phyloP scores from a whole-genome alignment of 2,113 vertebrate species.

The Noctilio leporinus region DNA sequence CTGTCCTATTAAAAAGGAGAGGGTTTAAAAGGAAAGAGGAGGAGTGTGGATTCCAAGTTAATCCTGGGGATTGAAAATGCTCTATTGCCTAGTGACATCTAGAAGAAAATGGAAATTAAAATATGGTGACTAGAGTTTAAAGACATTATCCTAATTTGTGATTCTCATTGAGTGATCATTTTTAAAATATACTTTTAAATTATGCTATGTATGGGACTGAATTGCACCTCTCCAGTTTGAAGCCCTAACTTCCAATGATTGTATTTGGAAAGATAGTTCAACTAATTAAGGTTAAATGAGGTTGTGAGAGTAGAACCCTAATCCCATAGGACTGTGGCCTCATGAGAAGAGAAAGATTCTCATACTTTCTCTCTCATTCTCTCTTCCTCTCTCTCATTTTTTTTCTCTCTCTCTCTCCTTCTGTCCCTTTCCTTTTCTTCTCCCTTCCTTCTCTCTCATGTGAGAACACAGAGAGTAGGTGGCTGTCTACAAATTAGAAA shows the following conservation, averaged over 20 bases:
- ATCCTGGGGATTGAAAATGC: neutral
- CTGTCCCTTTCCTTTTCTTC: neutral
- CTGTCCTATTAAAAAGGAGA: neutral
- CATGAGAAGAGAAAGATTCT: neutral
- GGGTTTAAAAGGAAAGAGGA: neutral
- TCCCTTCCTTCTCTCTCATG: neutral
- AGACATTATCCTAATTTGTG: neutral
- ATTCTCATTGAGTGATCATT: neutral
- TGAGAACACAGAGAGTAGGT: neutral
- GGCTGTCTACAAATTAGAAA: neutral
- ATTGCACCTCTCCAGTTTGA: neutral
- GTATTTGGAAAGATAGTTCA: neutral
- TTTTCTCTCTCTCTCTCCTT: neutral
- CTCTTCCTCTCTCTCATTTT: neutral
- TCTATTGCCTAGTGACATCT: neutral
- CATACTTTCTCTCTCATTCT: neutral
- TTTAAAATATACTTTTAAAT: conserved; percentile 6
- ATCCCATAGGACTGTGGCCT: neutral
- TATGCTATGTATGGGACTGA: neutral
- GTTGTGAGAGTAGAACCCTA: neutral
- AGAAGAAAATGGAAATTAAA: neutral
- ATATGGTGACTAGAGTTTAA: neutral
- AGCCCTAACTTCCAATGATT: neutral
- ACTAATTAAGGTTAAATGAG: neutral
- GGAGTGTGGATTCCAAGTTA: neutral